A percentile compares a stretch with the other conserved stretches of the same genome.
phyloP scores from a whole-genome alignment of 2,113 vertebrate species.

The Parotia lawesii region DNA sequence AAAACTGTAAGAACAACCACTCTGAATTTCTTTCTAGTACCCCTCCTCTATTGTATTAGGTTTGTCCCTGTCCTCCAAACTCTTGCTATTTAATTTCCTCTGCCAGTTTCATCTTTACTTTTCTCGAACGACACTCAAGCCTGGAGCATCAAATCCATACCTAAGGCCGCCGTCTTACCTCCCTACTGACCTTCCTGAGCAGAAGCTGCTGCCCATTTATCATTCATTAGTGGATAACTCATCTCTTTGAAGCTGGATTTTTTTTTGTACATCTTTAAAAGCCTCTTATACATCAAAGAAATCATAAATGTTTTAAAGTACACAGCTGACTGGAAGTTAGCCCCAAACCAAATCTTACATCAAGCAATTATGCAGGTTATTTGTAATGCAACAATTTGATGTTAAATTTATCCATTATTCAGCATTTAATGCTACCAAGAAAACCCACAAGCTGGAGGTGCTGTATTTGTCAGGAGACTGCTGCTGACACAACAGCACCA shows the following conservation, averaged over 20 bases:
- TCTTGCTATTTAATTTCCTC: background rate
- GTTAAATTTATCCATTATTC: slow-evolving; percentile 20
- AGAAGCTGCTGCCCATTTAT: background rate
- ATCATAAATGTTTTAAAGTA: slow-evolving; percentile 6
- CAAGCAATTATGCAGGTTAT: background rate
- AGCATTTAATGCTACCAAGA: slow-evolving; percentile 4
- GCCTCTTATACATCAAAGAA: background rate
- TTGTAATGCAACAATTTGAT: slow-evolving; percentile 1
- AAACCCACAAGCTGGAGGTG: background rate
- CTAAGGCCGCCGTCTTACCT: background rate
- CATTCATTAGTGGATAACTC: background rate
- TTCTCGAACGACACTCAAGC: background rate
- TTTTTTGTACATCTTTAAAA: slow-evolving; percentile 19
- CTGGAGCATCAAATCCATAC: background rate
- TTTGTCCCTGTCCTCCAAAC: background rate
- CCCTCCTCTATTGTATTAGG: background rate
- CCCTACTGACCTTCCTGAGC: background rate
- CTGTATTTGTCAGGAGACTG: background rate
- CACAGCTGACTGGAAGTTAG: slow-evolving; percentile 30
- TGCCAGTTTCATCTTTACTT: background rate
- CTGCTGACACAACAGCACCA: background rate
- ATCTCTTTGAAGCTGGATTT: background rate
- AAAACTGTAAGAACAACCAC: background rate
- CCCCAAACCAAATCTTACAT: background rate
- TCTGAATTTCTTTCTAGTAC: background rate